phyloP scores from a whole-genome alignment of 2,888 invertebrate genomes.

The Drosophila mettleri region DNA sequence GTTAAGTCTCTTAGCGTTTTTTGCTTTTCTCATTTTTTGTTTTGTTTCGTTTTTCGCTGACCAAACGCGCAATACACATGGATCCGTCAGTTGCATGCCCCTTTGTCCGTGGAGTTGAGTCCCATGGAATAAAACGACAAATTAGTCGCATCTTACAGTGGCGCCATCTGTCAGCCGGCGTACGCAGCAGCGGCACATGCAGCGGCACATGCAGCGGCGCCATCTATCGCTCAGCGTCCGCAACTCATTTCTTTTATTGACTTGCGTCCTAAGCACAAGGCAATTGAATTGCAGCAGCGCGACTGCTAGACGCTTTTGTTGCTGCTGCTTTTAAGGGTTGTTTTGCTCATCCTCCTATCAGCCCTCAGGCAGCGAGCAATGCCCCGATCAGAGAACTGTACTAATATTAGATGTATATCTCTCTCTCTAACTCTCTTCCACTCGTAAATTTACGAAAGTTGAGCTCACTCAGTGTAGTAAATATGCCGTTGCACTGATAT shows the following conservation, averaged over 20 bases:
- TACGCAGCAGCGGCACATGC: background rate
- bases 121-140: background rate
- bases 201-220: conserved; percentile 34
- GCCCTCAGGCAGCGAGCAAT: conserved; percentile 34
- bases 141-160: conserved; percentile 13
- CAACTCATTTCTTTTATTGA: conserved; percentile 39
- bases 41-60: conserved; percentile 24
- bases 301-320: conserved; percentile 2
- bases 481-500: background rate
- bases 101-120: background rate
- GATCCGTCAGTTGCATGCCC: background rate
- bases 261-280: conserved; percentile 14
- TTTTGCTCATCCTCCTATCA: conserved; percentile 29
- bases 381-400: background rate
- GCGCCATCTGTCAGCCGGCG: conserved; percentile 59
- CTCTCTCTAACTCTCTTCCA: background rate
- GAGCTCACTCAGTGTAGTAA: conserved; percentile 1
- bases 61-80: conserved; percentile 15
- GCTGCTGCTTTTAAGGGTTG: conserved; percentile 49
- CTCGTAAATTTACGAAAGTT: too few relatives aligned
- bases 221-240: conserved; percentile 50
- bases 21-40: background rate
- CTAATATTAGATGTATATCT: background rate
- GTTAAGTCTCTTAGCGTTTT: conserved; percentile 28
- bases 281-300: conserved; percentile 30